phyloP scores from a whole-genome alignment of 2,113 vertebrate species.

The Rynchops niger region DNA sequence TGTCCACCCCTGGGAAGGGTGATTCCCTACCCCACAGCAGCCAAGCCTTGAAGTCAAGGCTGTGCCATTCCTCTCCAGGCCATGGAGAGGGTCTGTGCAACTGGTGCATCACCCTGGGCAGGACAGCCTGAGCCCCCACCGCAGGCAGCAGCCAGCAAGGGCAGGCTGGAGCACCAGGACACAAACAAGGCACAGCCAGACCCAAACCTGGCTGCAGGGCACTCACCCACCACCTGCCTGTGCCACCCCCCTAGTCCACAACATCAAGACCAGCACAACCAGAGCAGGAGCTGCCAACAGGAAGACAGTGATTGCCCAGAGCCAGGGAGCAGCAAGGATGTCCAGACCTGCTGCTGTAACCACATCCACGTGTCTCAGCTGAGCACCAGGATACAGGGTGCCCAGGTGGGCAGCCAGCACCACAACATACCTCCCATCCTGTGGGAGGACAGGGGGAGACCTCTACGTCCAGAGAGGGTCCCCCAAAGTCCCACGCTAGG shows the following conservation, averaged over 20 bases:
- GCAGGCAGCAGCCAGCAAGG: not conserved
- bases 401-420: constrained; percentile 32
- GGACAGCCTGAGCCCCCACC: not conserved
- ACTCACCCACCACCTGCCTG: not conserved
- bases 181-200: not conserved
- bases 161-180: not conserved
- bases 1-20: not conserved
- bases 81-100: not conserved
- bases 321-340: not conserved
- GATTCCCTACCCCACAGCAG: not conserved
- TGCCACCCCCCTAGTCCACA: not conserved
- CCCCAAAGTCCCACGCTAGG: constrained; percentile 57
- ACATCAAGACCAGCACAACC: not conserved
- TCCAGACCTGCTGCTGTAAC: not conserved
- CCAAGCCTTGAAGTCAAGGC: not conserved
- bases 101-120: not conserved
- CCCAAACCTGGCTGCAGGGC: not conserved
- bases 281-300: not conserved
- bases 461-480: not conserved
- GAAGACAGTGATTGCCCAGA: not conserved
- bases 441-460: not conserved
- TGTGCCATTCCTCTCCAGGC: not conserved
- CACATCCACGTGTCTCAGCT: constrained; percentile 17
- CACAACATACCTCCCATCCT: constrained; percentile 22
- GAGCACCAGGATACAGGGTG: not conserved